Evolutionary conservation across 2,113 vertebrate species (phyloP), one percentile per base, ranked within the genome.

Genomic region (Centropristis striata): DNA sequence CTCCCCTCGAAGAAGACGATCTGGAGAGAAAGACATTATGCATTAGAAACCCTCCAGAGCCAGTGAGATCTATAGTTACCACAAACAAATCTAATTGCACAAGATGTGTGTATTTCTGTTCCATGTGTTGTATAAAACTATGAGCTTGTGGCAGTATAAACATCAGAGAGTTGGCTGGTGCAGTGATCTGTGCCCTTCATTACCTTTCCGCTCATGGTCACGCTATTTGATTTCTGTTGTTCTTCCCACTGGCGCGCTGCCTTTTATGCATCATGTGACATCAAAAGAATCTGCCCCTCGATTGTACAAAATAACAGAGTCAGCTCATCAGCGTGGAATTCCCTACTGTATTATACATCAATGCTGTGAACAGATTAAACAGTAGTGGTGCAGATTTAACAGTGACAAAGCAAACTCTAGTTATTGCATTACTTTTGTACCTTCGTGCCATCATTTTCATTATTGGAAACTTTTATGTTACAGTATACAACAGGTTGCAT

Each of bases 1-100:
- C 66, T 80, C 23, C 91, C 91, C 90, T 95, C 90, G 37, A 86
- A 94, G 85, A 92, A 94, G 83, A 89, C 51, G 46, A 92, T 89
- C 91, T 93, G 32, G 54, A 55, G 39, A 77, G 47, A 76, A 39
- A 79, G 41, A 76, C 44, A 77, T 72, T 65, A 13, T 44, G 59
- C 55, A 16, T 70, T 16, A 36, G 15, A 66, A 57, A 47, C n/a
- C 25, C 27, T 65, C 25, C 16, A 28, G 54, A 49, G 37, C 13
- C 53, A 14, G 36, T 28, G 39, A 21, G 15, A 28, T 23, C 6
- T 75, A 8, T 50, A 37, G 25, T 61, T 16, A n/a, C 42, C 37
- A 25, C 15, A 36, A 58, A 58, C 49, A 1, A 60, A 37, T 64
- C 32, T 2, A 18, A 53, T n/a, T 8, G 41, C 50, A 64, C 39